These are phyloP conservation scores for Bos javanicus DNA, from an alignment of 2,113 vertebrate genomes.

Conservation along the genomic window DNA sequence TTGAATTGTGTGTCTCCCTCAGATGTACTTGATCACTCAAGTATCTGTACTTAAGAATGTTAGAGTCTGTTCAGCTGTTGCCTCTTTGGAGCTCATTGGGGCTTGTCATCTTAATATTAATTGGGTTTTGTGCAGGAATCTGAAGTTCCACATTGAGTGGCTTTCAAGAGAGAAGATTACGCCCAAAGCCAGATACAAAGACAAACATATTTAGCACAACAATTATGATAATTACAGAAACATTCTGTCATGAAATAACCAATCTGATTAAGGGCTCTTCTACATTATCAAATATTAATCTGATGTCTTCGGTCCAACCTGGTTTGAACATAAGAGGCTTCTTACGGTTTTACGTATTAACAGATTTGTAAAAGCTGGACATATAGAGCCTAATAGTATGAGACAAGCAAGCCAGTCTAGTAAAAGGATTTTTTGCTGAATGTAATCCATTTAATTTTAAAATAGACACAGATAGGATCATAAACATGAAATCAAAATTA, in stretches of 20 bases:
- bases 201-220: constrained; percentile 95
- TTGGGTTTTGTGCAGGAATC: constrained; percentile 94
- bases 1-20: constrained; percentile 85
- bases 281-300: constrained; percentile 99
- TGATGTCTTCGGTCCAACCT: constrained; percentile 92
- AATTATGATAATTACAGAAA: constrained; percentile 99
- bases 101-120: constrained; percentile 91
- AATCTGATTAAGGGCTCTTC: constrained; percentile 97
- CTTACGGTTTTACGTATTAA: constrained; percentile 96
- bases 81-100: constrained; percentile 82
- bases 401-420: constrained; percentile 86
- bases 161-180: constrained; percentile 86
- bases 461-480: constrained; percentile 83
- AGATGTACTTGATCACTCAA: constrained; percentile 91
- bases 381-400: constrained; percentile 93
- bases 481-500: constrained; percentile 81
- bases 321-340: constrained; percentile 92
- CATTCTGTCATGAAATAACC: constrained; percentile 91
- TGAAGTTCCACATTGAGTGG: constrained; percentile 80
- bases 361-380: constrained; percentile 93
- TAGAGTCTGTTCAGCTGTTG: constrained; percentile 84
- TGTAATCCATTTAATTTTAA: constrained; percentile 93
- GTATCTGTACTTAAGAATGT: constrained; percentile 86
- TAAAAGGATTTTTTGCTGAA: constrained; percentile 85
- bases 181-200: constrained; percentile 88